A percentile compares a stretch with the other conserved stretches of the same genome.
These are phyloP conservation scores for Rhopalosiphum maidis DNA, from an alignment of 1,140 invertebrate genomes.

Conservation along the genomic window DNA sequence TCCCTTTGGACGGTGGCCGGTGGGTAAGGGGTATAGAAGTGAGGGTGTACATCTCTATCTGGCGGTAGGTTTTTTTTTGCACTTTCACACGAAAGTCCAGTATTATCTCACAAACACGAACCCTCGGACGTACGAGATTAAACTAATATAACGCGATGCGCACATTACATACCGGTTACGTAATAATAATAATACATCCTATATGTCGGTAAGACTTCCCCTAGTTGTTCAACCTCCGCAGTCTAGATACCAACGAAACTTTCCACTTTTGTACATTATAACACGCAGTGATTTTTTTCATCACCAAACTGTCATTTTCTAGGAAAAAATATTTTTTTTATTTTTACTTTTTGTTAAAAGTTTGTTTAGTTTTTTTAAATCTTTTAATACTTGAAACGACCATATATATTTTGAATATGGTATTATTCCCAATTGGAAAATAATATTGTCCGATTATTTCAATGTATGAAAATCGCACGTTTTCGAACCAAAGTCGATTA, in stretches of 20 bases:
- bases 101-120: background rate
- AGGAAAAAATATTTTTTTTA: background rate
- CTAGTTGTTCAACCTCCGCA: background rate
- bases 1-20: background rate
- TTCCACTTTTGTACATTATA: background rate
- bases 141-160: background rate
- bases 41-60: background rate
- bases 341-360: background rate
- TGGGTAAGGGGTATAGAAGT: background rate
- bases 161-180: background rate
- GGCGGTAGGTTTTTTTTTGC: background rate
- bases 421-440: background rate
- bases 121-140: background rate
- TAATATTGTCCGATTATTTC: background rate
- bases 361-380: background rate
- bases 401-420: background rate
- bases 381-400: background rate
- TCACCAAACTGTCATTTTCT: background rate
- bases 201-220: background rate
- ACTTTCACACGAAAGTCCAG: background rate
- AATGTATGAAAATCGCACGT: background rate
- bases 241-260: background rate
- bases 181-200: background rate
- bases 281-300: background rate
- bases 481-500: background rate